Evolutionary conservation across 2,113 vertebrate species (phyloP).

Genomic region (Psophia crepitans): DNA sequence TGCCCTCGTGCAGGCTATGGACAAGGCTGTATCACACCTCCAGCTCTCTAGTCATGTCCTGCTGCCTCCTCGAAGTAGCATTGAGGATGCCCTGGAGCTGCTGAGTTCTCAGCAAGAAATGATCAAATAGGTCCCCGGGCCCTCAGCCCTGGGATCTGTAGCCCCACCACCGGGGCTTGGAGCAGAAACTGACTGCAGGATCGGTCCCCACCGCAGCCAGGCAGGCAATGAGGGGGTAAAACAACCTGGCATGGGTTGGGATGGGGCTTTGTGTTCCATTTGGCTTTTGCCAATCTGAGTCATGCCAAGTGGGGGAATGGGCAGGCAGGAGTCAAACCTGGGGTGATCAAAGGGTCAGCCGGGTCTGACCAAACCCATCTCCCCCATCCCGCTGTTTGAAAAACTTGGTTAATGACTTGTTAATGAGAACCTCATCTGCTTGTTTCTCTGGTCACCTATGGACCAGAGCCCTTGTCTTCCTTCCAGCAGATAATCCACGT

Average conservation of each 20-base stretch:
- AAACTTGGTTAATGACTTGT: neutral
- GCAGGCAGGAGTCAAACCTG: neutral
- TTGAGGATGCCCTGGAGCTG: neutral
- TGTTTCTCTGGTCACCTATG: neutral
- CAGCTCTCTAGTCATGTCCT: neutral
- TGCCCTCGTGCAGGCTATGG: neutral
- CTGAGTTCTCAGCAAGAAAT: neutral
- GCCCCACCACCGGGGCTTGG: too few relatives aligned
- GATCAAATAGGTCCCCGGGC: neutral
- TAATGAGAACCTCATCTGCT: constrained; percentile 2
- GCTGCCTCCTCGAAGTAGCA: neutral
- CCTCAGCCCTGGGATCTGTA: rapidly evolving
- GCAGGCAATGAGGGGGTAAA: neutral
- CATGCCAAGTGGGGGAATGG: neutral
- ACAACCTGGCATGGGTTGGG: neutral
- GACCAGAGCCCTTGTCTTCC: neutral
- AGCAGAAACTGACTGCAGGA: neutral
- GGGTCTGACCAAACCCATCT: neutral
- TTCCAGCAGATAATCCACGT: constrained; percentile 15
- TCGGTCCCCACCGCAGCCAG: neutral
- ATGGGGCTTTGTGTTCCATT: neutral
- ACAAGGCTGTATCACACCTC: neutral
- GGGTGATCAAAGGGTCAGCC: rapidly evolving
- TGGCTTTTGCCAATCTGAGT: neutral
- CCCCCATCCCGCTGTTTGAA: neutral